Conservation (phyloP, 2,888 invertebrate species). For the Serripes groenlandicus region DNA sequence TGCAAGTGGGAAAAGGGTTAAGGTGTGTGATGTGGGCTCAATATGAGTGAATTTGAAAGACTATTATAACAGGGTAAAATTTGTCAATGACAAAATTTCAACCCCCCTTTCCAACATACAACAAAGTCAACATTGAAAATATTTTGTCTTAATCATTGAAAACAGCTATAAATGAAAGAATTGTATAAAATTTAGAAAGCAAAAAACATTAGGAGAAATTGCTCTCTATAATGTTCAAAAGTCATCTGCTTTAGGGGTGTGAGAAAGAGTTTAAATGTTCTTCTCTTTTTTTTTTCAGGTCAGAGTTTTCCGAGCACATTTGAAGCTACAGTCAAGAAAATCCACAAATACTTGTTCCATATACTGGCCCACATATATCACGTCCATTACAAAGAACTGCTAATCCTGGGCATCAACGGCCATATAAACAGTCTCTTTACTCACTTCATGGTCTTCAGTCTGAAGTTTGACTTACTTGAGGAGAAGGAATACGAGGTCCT, state of each 20-base stretch:
- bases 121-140: too few species aligned
- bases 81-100: too few species aligned
- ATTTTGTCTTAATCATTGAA: too few species aligned
- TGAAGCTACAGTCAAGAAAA: conserved; percentile 97
- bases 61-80: too few species aligned
- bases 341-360: conserved; percentile 98
- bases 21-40: too few species aligned
- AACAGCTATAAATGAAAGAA: too few species aligned
- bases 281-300: conserved; percentile 87
- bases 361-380: conserved; percentile 99
- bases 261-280: background rate
- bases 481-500: conserved; percentile 98
- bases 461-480: conserved; percentile 96
- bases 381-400: conserved; percentile 98
- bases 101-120: too few species aligned
- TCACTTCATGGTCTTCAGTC: conserved; percentile 95
- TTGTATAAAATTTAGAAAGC: too few species aligned
- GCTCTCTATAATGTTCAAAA: background rate
- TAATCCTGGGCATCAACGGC: conserved; percentile 96
- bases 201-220: too few species aligned
- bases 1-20: too few species aligned
- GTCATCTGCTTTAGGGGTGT: background rate
- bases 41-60: too few species aligned
- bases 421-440: conserved; percentile 99
- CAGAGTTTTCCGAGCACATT: conserved; percentile 98